These are phyloP conservation scores for Myotis daubentonii DNA, from an alignment of 2,797 vertebrate species.

Conservation along the genomic window DNA sequence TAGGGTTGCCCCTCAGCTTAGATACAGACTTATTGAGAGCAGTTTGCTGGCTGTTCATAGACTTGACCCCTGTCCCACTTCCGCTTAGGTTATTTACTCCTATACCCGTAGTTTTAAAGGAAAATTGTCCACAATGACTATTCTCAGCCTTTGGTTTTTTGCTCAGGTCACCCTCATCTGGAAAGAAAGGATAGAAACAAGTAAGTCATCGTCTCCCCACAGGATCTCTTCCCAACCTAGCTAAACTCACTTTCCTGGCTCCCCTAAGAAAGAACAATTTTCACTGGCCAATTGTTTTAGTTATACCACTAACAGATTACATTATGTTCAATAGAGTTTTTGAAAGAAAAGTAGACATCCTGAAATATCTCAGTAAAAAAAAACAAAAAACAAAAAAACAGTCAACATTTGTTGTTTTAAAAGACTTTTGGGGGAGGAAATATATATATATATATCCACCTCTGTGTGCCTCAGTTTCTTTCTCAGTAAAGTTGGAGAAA, in stretches of 20 bases:
- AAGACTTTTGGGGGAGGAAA: neutral
- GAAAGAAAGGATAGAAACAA: neutral
- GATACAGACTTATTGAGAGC: too few species aligned
- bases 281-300: neutral
- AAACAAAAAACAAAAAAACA: neutral
- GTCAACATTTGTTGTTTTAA: neutral
- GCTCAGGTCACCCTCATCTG: neutral
- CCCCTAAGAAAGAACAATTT: slow-evolving; percentile 22
- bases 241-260: neutral
- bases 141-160: neutral
- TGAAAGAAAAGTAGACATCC: slow-evolving; percentile 14
- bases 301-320: neutral
- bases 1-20: too few species aligned
- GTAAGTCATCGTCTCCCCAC: neutral
- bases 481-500: neutral
- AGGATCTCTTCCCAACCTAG: neutral
- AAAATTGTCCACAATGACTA: neutral
- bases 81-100: too few species aligned
- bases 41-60: too few species aligned
- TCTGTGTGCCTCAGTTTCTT: neutral
- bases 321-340: slow-evolving; percentile 1
- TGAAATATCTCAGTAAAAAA: neutral
- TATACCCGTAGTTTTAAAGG: neutral
- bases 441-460: neutral
- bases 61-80: too few species aligned